Evolutionary conservation across 2,888 invertebrate genomes (phyloP).

Genomic region (Caenorhabditis sp.): DNA sequence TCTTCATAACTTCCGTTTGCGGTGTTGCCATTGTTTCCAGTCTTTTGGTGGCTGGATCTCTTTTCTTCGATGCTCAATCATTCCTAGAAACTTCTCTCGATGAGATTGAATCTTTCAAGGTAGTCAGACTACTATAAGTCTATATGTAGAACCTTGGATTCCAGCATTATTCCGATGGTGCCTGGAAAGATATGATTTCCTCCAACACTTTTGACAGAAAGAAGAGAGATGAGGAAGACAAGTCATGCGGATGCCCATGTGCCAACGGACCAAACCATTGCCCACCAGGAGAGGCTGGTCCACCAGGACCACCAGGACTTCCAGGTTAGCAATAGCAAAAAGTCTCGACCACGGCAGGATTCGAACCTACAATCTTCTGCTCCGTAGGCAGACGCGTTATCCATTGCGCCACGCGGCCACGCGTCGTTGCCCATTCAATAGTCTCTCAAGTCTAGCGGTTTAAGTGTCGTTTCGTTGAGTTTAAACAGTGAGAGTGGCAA

Average conservation of each 20-base stretch:
- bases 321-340: constrained; percentile 37
- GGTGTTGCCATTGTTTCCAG: constrained; percentile 45
- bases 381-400: constrained; percentile 84
- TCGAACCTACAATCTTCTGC: constrained; percentile 84
- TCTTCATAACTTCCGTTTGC: constrained; percentile 54
- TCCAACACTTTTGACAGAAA: constrained; percentile 57
- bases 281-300: constrained; percentile 57
- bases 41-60: constrained; percentile 46
- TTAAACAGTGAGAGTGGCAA: neutral
- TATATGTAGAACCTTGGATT: neutral
- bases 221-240: constrained; percentile 43
- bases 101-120: constrained; percentile 55
- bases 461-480: neutral
- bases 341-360: constrained; percentile 78
- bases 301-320: constrained; percentile 57
- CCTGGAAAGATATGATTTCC: constrained; percentile 58
- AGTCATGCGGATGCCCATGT: constrained; percentile 49
- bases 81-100: constrained; percentile 53
- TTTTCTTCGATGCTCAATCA: constrained; percentile 52
- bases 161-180: constrained; percentile 51
- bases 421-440: constrained; percentile 74
- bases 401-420: constrained; percentile 78
- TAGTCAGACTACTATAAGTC: neutral
- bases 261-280: constrained; percentile 55
- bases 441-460: too few relatives aligned